A percentile compares a stretch with the other conserved stretches of the same genome.
Evolutionary conservation across 2,888 invertebrate species (phyloP).

Genomic region (Spilosoma lubricipeda): DNA sequence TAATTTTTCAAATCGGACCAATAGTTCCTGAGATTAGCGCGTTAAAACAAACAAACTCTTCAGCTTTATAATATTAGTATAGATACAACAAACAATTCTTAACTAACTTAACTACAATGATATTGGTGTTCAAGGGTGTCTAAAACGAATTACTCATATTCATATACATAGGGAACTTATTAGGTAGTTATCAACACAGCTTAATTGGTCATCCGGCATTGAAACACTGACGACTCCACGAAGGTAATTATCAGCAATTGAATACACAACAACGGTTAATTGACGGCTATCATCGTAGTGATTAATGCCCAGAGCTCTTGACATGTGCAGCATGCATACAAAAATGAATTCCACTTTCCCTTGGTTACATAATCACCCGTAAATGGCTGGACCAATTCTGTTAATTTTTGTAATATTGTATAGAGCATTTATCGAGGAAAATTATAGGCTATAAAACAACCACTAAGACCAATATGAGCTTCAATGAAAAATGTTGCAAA

Average conservation of each 20-base stretch:
- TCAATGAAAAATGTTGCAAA: too few relatives aligned
- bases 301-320: constrained; percentile 27
- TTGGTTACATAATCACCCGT: too few relatives aligned
- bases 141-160: not conserved
- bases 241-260: constrained; percentile 54
- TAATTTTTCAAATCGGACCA: too few relatives aligned
- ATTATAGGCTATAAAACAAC: too few relatives aligned
- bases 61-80: too few relatives aligned
- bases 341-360: too few relatives aligned
- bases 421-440: too few relatives aligned
- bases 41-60: too few relatives aligned
- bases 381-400: too few relatives aligned
- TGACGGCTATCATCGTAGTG: constrained; percentile 36
- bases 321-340: not conserved
- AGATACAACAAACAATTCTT: not conserved
- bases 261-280: constrained; percentile 50
- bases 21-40: too few relatives aligned
- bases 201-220: constrained; percentile 44
- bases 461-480: too few relatives aligned
- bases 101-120: not conserved
- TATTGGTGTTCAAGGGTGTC: not conserved
- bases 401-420: too few relatives aligned
- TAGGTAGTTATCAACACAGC: constrained; percentile 38
- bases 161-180: not conserved
- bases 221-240: constrained; percentile 26